Evolutionary conservation across 2,888 invertebrate genomes (phyloP), one percentile per base, ranked within the genome.

Genomic region (Epistrophe eligans): DNA sequence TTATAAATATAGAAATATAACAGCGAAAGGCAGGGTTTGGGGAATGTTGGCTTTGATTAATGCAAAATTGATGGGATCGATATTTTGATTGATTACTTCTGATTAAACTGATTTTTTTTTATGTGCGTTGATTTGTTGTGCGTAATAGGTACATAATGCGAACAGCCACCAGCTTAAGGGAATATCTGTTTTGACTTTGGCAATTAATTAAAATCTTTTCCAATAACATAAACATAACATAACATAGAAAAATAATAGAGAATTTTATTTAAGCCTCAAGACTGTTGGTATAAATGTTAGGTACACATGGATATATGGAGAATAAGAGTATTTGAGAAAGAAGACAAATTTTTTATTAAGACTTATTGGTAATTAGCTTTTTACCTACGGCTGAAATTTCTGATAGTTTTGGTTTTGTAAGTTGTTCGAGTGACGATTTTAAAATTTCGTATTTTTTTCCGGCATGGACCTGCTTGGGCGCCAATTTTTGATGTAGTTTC

Each of bases 81-180:
- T 70, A 55, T 55, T 70, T 55, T 70, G 70, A 70, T 70, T 70
- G 55, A 70, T 70, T 55, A 13, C 24, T 24, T 70, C n/a, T 55
- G 52, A 70, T 70, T 70, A 55, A 50, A 55, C 55, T 55, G 67
- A 38, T 24, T 24, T 24, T 24, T 3, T 70, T 19, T 24, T n/a
- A 15, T 55, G 7, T 52, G 15, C 50, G 17, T 35, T 35, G 35
- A 45, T 32, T 35, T 67, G 11, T 13, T 28, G 13, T 66, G 48
- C 7, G 66, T 17, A 24, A 24, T 24, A 24, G 24, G 24, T 24
- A 13, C 35, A 6, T 17, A 1, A 24, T 28, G 52, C 3, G 13
- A 17, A 19, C 50, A 50, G 19, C 50, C 4, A 7, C 32, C 10
- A 11, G 8, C 52, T 28, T 15, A 28, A 28, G 3, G 15, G 15